A percentile compares a stretch with the other conserved stretches of the same genome.
phyloP scores from a whole-genome alignment of 2,797 vertebrate genomes.

The Periophthalmus magnuspinnatus region DNA sequence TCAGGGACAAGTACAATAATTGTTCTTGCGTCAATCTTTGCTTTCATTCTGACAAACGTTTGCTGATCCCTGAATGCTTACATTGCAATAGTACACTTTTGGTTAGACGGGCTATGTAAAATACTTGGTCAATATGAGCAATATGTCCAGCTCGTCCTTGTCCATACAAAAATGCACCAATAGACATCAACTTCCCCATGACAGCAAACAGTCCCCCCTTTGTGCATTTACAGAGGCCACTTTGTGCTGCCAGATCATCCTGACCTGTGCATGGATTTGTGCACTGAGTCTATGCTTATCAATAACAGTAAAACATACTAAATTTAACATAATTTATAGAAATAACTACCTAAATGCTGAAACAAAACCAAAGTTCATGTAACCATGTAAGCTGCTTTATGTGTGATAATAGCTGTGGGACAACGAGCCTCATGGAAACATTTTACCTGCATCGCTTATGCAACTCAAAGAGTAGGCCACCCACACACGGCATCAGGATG shows the following conservation, averaged over 20 bases:
- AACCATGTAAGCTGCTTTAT: not conserved
- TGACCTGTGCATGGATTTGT: conserved; percentile 30
- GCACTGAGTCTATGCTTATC: not conserved
- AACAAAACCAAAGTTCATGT: too few species aligned
- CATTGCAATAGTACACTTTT: not conserved
- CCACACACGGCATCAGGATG: conserved; percentile 6
- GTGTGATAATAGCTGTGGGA: not conserved
- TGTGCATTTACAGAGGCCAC: not conserved
- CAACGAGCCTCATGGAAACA: conserved; percentile 5
- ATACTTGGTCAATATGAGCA: not conserved
- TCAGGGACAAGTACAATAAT: not conserved
- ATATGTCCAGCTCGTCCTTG: not conserved
- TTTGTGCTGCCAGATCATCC: conserved; percentile 6
- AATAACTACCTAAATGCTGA: too few species aligned
- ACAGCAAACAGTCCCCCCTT: not conserved
- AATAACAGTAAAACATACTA: not conserved
- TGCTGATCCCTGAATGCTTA: not conserved
- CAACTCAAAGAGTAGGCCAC: conserved; percentile 9
- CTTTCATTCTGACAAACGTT: too few species aligned
- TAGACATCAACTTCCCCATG: not conserved
- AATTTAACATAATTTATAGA: not conserved
- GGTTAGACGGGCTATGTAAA: not conserved
- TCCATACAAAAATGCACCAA: too few species aligned
- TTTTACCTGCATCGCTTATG: conserved; percentile 16
- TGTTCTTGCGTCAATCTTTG: not conserved